Percentiles rank a stretch among this genome's conserved stretches.
Conservation (phyloP, 2,113 vertebrate species). For the Corapipo altera region DNA sequence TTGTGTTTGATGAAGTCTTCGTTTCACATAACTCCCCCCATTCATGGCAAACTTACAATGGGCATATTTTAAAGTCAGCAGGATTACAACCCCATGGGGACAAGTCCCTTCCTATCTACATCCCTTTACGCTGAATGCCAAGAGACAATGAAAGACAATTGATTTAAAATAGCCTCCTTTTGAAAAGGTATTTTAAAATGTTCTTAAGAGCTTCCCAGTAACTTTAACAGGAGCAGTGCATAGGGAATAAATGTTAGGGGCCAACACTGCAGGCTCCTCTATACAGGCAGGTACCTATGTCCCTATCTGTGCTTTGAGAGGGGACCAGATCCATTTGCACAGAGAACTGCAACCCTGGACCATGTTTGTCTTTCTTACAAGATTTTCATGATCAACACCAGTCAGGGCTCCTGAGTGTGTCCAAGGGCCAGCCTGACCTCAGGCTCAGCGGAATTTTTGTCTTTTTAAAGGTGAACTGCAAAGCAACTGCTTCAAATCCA, state of each 20-base stretch:
- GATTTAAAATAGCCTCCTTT: neutral
- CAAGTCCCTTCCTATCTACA: neutral
- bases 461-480: neutral
- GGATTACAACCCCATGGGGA: neutral
- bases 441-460: neutral
- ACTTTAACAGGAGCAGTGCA: neutral
- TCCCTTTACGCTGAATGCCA: neutral
- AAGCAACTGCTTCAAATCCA: neutral
- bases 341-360: neutral
- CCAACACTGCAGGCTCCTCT: neutral
- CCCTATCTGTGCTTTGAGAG: rapidly evolving
- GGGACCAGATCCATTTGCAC: rapidly evolving
- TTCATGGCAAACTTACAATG: neutral
- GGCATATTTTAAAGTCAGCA: neutral
- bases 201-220: neutral
- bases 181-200: neutral
- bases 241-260: neutral
- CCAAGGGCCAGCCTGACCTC: neutral
- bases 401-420: neutral
- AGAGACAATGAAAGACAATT: neutral
- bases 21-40: neutral
- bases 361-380: neutral
- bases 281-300: neutral
- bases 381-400: neutral
- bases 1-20: neutral